phyloP scores from a whole-genome alignment of 2,888 invertebrate species.

The Brachylomia viminalis region DNA sequence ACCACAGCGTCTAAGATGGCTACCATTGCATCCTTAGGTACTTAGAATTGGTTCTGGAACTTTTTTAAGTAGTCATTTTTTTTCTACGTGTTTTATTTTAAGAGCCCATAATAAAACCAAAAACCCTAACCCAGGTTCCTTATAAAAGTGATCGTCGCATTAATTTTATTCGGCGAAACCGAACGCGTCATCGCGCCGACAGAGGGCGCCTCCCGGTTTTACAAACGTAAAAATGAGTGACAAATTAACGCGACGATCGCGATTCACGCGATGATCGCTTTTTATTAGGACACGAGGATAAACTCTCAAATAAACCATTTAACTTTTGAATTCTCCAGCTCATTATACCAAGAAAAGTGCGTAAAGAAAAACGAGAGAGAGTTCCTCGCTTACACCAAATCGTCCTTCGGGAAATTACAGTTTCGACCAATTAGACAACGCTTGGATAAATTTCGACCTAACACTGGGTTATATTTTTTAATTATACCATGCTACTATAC shows the following conservation, averaged over 20 bases:
- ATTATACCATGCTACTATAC: conserved; percentile 77
- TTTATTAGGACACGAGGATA: not conserved
- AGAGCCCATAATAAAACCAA: not conserved
- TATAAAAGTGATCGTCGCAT: not conserved
- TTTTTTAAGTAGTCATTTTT: not conserved
- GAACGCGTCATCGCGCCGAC: not conserved
- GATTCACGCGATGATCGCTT: not conserved
- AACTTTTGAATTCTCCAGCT: not conserved
- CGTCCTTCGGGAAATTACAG: conserved; percentile 87
- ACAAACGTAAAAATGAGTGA: not conserved
- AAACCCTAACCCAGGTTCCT: not conserved
- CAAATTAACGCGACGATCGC: not conserved
- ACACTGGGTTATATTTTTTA: conserved; percentile 84
- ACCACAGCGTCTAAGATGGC: too few species aligned
- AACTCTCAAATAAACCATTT: not conserved
- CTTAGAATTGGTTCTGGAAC: not conserved
- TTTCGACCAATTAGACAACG: conserved; percentile 85
- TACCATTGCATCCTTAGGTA: too few species aligned
- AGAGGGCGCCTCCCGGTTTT: not conserved
- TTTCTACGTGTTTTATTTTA: not conserved
- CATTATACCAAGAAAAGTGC: not conserved
- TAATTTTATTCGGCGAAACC: not conserved
- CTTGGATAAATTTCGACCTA: conserved; percentile 83
- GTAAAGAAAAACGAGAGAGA: not conserved
- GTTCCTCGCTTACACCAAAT: conserved; percentile 61